Evolutionary conservation across 2,113 vertebrate species (phyloP), one percentile per base, ranked within the genome.

Genomic region (Cercopithecus mona): DNA sequence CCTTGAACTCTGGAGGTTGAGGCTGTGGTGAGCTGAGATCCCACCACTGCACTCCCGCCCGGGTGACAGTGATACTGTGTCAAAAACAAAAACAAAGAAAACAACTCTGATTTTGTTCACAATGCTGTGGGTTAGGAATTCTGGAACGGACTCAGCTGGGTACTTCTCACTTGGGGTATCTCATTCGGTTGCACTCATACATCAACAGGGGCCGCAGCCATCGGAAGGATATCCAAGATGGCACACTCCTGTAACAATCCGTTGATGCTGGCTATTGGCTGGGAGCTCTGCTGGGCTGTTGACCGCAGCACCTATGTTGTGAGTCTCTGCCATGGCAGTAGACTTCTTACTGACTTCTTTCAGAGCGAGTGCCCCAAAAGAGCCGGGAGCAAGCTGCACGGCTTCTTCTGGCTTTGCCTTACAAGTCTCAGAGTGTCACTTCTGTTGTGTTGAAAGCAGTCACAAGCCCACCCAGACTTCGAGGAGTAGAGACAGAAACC

Each of bases 341-440:
- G 93, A 90, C 61, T 70, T 88, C 30, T 94, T 61, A 45, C 55
- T 78, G 72, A 89, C 73, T 52, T 90, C 57, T 83, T 40, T 45
- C n/a, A 68, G 57, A 16, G 14, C 22, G 12, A 68, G 38, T 59
- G 48, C 38, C n/a, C 78, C 85, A 43, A 45, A 61, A 73, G 32
- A 90, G 55, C 88, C 78, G 45, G 59, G 73, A 96, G 61, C 59
- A 82, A 86, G 78, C 43, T 22, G 23, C 22, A 1, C 66, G 57
- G 59, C 45, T 23, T 91, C 89, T 90, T 84, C 73, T 90, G 88
- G 72, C 59, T 68, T 90, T 78, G 81, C 68, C 78, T 90, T 70
- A 30, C 45, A 76, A 13, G 8, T 64, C 35, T 81, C 70, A 75
- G 17, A 48, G 66, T 45, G 25, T 94, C 55, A n/a, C 61, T 78